Evolutionary conservation across 2,113 vertebrate species (phyloP), one percentile per base, ranked within the genome.

Genomic region (Pseudorasbora parva): DNA sequence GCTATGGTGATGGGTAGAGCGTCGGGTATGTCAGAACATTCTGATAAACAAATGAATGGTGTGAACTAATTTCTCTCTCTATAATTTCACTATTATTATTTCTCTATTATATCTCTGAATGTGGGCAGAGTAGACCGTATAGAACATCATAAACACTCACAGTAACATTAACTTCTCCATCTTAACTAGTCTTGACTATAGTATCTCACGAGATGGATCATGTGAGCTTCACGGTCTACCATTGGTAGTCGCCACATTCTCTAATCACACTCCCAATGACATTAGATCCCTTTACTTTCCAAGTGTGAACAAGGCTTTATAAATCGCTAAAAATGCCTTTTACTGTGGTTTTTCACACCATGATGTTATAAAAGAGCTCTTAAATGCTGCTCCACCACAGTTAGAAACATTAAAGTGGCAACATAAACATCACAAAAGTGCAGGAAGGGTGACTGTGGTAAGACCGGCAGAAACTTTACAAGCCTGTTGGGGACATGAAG

Each of bases 331-430:
- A 47, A 49, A 49, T 17, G 21, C 69, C 23, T 73, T 51, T 74
- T 41, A 14, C n/a, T 0, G 0, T 37, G 30, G 5, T 57, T 43
- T 37, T 9, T 14, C 56, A 78, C 76, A 79, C 43, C 59, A 30
- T 66, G 2, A 12, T 49, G 23, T 30, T 21, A 64, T 59, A 33
- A 30, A 75, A 75, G 23, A 77, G 74, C 51, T 62, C 23, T 25
- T 59, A 78, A 78, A 45, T 62, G 57, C 33, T 78, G 21, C 60
- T 80, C 43, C 60, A 80, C 78, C 43, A 80, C 72, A 74, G 25
- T 23, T 51, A 80, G 17, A 62, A 49, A 33, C 14, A 21, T 64
- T 7, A 21, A 74, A 51, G 23, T 27, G 71, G 68, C 23, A 51
- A 74, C n/a, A 73, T 27, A 74, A 30, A 74, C 71, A 17, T 74